These are phyloP conservation scores for Rosalia funebris DNA, from an alignment of 2,888 invertebrate species.

Conservation along the genomic window DNA sequence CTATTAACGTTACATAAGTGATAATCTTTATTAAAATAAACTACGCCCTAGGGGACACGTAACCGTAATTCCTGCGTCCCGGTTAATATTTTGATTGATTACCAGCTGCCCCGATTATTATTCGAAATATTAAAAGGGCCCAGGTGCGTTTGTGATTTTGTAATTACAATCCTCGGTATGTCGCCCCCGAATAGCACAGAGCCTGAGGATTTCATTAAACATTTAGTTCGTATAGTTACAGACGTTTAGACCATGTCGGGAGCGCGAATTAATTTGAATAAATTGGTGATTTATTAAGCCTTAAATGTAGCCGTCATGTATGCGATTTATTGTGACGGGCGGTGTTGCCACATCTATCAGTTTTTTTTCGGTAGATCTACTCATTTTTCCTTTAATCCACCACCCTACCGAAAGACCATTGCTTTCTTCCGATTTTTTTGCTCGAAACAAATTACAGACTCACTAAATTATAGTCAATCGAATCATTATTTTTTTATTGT, in stretches of 20 bases:
- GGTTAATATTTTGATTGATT: conserved; percentile 20
- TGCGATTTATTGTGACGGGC: conserved; percentile 21
- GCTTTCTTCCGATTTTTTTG: too few relatives aligned
- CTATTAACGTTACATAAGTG: too few relatives aligned
- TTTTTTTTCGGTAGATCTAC: too few relatives aligned
- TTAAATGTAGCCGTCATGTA: conserved; percentile 28
- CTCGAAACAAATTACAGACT: too few relatives aligned
- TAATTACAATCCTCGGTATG: conserved; percentile 22
- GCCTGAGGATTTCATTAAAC: conserved; percentile 2
- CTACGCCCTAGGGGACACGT: neutral
- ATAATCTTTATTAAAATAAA: neutral
- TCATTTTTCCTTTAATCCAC: too few relatives aligned
- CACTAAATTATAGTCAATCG: too few relatives aligned
- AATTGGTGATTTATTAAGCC: conserved; percentile 31
- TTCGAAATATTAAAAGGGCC: conserved; percentile 15
- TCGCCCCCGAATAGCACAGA: neutral
- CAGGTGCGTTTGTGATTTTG: conserved; percentile 21
- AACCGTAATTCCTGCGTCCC: neutral
- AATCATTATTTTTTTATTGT: too few relatives aligned
- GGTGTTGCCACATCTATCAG: too few relatives aligned
- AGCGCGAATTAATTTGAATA: conserved; percentile 10
- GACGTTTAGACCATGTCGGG: neutral
- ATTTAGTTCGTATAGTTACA: neutral
- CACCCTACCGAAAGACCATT: too few relatives aligned
- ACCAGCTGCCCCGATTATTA: conserved; percentile 12